Evolutionary conservation across 2,888 invertebrate genomes (phyloP), one percentile per base, ranked within the genome.

Genomic region (Orthonevra nobilis): DNA sequence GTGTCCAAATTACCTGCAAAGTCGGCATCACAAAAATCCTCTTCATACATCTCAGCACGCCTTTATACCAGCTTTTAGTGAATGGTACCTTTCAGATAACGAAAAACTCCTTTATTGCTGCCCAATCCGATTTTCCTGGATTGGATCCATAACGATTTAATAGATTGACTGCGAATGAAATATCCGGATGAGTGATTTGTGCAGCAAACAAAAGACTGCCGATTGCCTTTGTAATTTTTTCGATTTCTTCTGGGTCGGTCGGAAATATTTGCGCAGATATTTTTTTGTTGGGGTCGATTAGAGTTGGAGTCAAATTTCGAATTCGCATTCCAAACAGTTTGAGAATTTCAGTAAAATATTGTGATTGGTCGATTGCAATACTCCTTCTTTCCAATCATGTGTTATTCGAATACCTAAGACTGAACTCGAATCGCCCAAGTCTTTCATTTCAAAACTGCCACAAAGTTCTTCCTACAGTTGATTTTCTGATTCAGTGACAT

Each of bases 61-160:
- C 40, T 28, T n/a, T n/a, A n/a, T n/a, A n/a, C n/a, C n/a, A n/a
- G n/a, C n/a, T n/a, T n/a, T n/a, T n/a, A n/a, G n/a, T n/a, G n/a
- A n/a, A n/a, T n/a, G n/a, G n/a, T n/a, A n/a, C n/a, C n/a, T n/a
- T n/a, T n/a, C n/a, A n/a, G n/a, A n/a, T n/a, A n/a, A n/a, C n/a
- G n/a, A n/a, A n/a, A 4, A 81, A 64, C 10, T 68, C 44, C 36
- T 82, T 82, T 3, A 69, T 42, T 12, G 81, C 75, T 7, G 28
- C 30, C 79, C 81, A 82, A 28, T 81, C 72, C n/a, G 64, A 42
- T 52, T 77, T 70, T 10, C 73, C 73, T 23, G 74, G 73, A 63
- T 79, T 79, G 1, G 6, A 40, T 9, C 19, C n/a, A 17, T 44
- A 81, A 6, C 81, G 36, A 15, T 64, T 74, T 3, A n/a, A n/a